Conservation (phyloP, 2,888 invertebrate genomes). For the Sialis fuliginosa region DNA sequence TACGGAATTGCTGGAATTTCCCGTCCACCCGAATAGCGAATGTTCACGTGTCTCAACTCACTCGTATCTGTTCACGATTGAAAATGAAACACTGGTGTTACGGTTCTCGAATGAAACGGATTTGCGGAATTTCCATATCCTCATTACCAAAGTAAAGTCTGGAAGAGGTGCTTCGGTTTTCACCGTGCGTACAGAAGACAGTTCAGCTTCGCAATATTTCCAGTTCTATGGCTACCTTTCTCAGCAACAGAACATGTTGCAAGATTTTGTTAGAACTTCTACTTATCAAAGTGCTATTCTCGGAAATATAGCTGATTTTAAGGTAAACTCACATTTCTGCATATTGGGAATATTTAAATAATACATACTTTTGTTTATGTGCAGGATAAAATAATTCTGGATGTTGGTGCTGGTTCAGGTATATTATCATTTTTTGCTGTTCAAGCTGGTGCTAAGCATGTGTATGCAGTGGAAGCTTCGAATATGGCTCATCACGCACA, state of each 20-base stretch:
- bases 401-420: slow-evolving; percentile 97
- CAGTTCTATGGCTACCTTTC: slow-evolving; percentile 98
- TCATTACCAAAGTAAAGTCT: slow-evolving; percentile 53
- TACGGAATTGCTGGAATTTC: slow-evolving; percentile 44
- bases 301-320: slow-evolving; percentile 82
- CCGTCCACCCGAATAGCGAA: slow-evolving; percentile 49
- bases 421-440: slow-evolving; percentile 96
- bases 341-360: background rate
- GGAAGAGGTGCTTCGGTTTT: slow-evolving; percentile 69
- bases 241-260: slow-evolving; percentile 99
- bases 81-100: slow-evolving; percentile 53
- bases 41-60: slow-evolving; percentile 50
- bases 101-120: slow-evolving; percentile 43
- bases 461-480: slow-evolving; percentile 98
- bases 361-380: slow-evolving; percentile 4
- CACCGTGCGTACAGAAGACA: slow-evolving; percentile 90
- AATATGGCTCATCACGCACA: slow-evolving; percentile 96
- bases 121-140: slow-evolving; percentile 51
- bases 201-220: slow-evolving; percentile 97
- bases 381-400: slow-evolving; percentile 75
- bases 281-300: slow-evolving; percentile 96
- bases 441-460: slow-evolving; percentile 90
- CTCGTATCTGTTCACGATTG: slow-evolving; percentile 54
- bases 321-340: slow-evolving; percentile 17
- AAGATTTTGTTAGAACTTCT: slow-evolving; percentile 95